phyloP scores from a whole-genome alignment of 2,888 invertebrate genomes.

The Rhamnusium bicolor region DNA sequence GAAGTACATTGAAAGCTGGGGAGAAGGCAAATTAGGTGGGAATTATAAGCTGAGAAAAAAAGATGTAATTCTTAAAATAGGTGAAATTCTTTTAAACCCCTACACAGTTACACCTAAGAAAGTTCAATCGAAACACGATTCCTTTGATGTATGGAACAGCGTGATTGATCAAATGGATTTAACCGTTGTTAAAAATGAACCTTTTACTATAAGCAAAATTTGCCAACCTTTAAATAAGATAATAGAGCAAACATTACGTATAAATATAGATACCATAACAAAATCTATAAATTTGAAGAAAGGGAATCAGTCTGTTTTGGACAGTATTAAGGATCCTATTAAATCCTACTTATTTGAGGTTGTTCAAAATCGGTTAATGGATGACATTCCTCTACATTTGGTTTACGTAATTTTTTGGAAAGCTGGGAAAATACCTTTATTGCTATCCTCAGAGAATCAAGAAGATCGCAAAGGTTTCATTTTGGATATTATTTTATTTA shows the following conservation, averaged over 20 bases:
- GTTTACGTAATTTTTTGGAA: slow-evolving; percentile 56
- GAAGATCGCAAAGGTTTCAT: slow-evolving; percentile 48
- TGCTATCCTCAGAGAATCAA: slow-evolving; percentile 43
- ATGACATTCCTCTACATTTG: slow-evolving; percentile 46
- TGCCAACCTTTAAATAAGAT: slow-evolving; percentile 45
- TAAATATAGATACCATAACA: slow-evolving; percentile 37
- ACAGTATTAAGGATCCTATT: slow-evolving; percentile 35
- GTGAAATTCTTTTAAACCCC: slow-evolving; percentile 48
- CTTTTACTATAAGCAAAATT: slow-evolving; percentile 39
- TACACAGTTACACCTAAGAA: slow-evolving; percentile 44
- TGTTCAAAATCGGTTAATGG: slow-evolving; percentile 29
- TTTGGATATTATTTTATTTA: slow-evolving; percentile 45
- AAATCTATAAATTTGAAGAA: slow-evolving; percentile 39
- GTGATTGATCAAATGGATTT: slow-evolving; percentile 50
- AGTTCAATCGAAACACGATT: slow-evolving; percentile 25
- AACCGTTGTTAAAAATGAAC: slow-evolving; percentile 45
- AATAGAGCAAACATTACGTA: slow-evolving; percentile 38
- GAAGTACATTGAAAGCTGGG: slow-evolving; percentile 54
- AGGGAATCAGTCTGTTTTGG: slow-evolving; percentile 5
- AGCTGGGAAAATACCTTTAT: slow-evolving; percentile 50
- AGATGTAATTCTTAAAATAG: slow-evolving; percentile 54
- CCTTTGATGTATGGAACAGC: slow-evolving; percentile 48
- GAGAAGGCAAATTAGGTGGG: slow-evolving; percentile 51
- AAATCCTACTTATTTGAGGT: slow-evolving; percentile 54
- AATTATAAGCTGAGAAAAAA: slow-evolving; percentile 53